Base-by-base conservation (phyloP, 2,888 invertebrate species). In the Galeruca laticollis region DNA sequence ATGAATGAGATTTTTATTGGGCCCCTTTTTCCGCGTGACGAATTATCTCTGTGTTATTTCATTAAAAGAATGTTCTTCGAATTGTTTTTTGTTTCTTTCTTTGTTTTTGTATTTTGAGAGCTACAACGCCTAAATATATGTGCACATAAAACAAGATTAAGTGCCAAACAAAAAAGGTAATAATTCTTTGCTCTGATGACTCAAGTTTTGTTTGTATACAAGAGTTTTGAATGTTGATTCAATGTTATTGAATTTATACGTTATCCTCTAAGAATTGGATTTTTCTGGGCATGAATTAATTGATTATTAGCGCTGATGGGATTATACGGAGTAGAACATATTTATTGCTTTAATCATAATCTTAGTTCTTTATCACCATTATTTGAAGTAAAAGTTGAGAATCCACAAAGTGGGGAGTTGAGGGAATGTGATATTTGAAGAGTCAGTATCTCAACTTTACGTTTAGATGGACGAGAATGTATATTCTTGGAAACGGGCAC, bases 81-180 rank as follows among this genome's bases (percentile, higher is more conserved):
- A 37, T 37, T 37, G 35, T 40, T 40, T n/a, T 13, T 5, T 2
- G n/a, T n/a, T 5, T 3, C 6, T n/a, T 40, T n/a, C n/a, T 13
- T 3, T n/a, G 40, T 40, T 40, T 40, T 40, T n/a, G 13, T 40
- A 40, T 40, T 40, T n/a, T 2, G n/a, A 13, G n/a, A 40, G 26
- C 6, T 0, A 26, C 26, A 26, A 1, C 26, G 6, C 26, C n/a
- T 40, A n/a, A 40, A 40, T 40, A 40, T 13, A n/a, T 40, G 40
- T 40, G 40, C 40, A 40, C 40, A 40, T 40, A n/a, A 40, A 40
- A n/a, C n/a, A 40, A n/a, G 40, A 40, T 40, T n/a, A 11, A 40
- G 9, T 3, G 11, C 13, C 40, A 11, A 11, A 40, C 35, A 1
- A 35, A 35, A 11, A 35, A 35, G 35, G 4, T 35, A 2, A 37